A percentile compares a stretch with the other conserved stretches of the same genome.
Evolutionary conservation across 2,797 vertebrate genomes (phyloP).

Genomic region (Galaxias olidus): DNA sequence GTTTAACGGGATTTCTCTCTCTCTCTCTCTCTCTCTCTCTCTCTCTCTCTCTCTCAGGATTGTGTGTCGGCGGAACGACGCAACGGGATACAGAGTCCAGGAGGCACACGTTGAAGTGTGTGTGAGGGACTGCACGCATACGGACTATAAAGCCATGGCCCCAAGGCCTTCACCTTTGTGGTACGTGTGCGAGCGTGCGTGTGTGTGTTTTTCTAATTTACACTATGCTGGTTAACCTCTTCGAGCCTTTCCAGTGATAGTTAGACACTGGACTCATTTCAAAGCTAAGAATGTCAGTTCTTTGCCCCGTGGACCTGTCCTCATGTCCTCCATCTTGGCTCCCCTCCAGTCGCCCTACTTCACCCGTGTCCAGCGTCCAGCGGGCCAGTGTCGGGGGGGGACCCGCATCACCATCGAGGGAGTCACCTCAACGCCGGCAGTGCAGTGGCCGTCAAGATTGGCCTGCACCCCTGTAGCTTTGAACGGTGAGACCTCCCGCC

Average conservation of each 20-base stretch:
- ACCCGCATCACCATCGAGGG: conserved; percentile 92
- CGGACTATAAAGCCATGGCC: conserved; percentile 87
- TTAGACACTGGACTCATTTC: too few relatives aligned
- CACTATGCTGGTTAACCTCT: too few relatives aligned
- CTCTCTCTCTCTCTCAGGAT: conserved; percentile 76
- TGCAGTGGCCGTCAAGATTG: conserved; percentile 86
- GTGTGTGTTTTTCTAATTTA: neutral
- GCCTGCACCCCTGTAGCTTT: conserved; percentile 85
- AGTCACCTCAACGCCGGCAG: conserved; percentile 89
- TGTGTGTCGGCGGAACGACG: conserved; percentile 90
- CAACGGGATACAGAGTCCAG: conserved; percentile 82
- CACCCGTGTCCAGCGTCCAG: conserved; percentile 83
- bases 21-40: conserved; percentile 26
- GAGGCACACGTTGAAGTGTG: conserved; percentile 95
- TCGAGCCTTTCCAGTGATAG: neutral
- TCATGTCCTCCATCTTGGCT: neutral
- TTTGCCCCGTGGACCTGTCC: neutral
- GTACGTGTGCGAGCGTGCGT: conserved; percentile 67
- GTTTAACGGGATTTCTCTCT: neutral
- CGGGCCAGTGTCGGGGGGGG: conserved; percentile 92
- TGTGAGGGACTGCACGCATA: conserved; percentile 86
- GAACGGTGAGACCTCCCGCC: conserved; percentile 72
- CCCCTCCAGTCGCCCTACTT: conserved; percentile 87
- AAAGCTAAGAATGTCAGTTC: too few relatives aligned
- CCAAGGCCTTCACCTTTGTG: conserved; percentile 94